phyloP scores from a whole-genome alignment of 2,888 invertebrate genomes.

The Nysson spinosus region DNA sequence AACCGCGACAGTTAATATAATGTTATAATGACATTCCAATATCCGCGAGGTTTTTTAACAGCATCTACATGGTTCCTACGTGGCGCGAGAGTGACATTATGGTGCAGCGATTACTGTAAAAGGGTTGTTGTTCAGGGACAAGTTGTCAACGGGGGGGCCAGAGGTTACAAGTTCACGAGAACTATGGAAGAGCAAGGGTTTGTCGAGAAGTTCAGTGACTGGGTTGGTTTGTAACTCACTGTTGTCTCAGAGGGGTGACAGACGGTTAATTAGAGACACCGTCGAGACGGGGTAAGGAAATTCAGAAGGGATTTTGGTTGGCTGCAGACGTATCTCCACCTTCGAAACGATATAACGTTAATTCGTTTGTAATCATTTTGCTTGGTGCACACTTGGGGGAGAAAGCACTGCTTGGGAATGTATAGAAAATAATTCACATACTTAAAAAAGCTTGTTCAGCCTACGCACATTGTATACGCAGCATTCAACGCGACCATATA shows the following conservation, averaged over 20 bases:
- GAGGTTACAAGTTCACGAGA: slow-evolving; percentile 23
- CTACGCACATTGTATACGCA: background rate
- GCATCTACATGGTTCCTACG: too few relatives aligned
- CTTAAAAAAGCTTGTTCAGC: background rate
- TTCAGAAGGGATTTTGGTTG: slow-evolving; percentile 32
- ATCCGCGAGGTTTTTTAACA: too few relatives aligned
- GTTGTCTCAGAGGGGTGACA: slow-evolving; percentile 28
- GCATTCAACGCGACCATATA: background rate
- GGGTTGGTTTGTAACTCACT: slow-evolving; percentile 15
- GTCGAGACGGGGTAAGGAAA: slow-evolving; percentile 15
- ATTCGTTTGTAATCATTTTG: slow-evolving; percentile 7
- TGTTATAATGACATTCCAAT: too few relatives aligned
- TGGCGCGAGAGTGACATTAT: background rate
- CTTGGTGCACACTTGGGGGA: background rate
- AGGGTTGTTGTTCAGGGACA: slow-evolving; percentile 9
- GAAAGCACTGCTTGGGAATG: background rate
- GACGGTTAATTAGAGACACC: slow-evolving; percentile 47
- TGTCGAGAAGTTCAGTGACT: slow-evolving; percentile 21
- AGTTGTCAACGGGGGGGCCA: background rate
- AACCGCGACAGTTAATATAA: too few relatives aligned
- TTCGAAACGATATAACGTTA: background rate
- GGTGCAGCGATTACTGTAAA: slow-evolving; percentile 20
- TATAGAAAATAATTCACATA: background rate
- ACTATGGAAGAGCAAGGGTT: slow-evolving; percentile 12
- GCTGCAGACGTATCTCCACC: background rate